These are phyloP conservation scores for Felis chaus DNA, from an alignment of 2,113 vertebrate genomes.

Conservation along the genomic window DNA sequence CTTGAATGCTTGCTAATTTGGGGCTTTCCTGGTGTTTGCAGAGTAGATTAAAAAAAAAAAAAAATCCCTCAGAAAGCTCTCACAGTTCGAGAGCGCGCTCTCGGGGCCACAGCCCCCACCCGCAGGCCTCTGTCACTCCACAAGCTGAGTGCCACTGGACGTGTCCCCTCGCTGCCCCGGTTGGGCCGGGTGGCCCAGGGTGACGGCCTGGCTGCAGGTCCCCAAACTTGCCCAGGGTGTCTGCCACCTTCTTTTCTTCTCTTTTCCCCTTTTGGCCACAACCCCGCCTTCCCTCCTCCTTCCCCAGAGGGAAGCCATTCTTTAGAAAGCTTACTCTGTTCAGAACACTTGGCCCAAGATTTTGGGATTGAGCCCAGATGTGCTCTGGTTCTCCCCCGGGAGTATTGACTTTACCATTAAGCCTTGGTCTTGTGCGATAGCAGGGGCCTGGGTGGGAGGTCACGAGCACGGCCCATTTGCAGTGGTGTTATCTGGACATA, in stretches of 20 bases:
- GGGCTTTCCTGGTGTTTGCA: not conserved
- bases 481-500: slow-evolving; percentile 28
- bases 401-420: slow-evolving; percentile 66
- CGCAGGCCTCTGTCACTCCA: accelerated
- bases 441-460: not conserved
- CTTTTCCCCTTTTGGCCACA: not conserved
- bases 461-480: not conserved
- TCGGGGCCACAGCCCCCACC: accelerated
- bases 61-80: not conserved
- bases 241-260: accelerated
- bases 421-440: not conserved
- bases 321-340: not conserved
- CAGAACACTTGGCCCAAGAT: not conserved
- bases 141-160: accelerated
- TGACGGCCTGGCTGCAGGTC: not conserved
- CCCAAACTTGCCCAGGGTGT: not conserved
- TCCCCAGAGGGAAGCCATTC: not conserved
- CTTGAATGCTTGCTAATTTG: accelerated
- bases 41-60: not conserved
- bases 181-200: accelerated
- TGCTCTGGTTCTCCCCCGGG: not conserved
- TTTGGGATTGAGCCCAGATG: not conserved
- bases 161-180: not conserved
- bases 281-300: too few species aligned
- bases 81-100: accelerated